phyloP scores from a whole-genome alignment of 1,140 invertebrate genomes.

The Ephestia elutella region DNA sequence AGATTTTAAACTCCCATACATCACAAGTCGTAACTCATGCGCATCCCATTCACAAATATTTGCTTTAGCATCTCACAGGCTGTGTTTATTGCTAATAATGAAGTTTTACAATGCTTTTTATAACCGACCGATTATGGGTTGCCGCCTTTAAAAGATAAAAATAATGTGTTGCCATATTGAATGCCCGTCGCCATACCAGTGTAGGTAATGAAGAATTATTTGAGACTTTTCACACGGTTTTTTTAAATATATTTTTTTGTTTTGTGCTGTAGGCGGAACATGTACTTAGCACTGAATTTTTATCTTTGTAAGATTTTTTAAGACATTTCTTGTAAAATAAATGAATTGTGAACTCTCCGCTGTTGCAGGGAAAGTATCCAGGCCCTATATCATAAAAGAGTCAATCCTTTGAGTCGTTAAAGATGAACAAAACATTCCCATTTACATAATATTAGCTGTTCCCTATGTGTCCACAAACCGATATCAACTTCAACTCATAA shows the following conservation, averaged over 20 bases:
- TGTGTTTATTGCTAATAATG: not conserved
- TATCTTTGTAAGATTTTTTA: too few species aligned
- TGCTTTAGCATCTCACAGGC: not conserved
- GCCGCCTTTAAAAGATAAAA: not conserved
- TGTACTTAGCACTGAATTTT: too few species aligned
- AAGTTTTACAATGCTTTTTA: conserved; percentile 1
- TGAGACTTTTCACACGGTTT: not conserved
- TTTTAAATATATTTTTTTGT: not conserved
- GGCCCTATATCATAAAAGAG: too few species aligned
- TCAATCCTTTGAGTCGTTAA: too few species aligned
- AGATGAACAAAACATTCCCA: too few species aligned
- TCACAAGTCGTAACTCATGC: not conserved
- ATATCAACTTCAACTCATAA: too few species aligned
- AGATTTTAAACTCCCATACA: conserved; percentile 3
- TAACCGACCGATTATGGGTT: not conserved
- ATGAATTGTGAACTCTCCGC: too few species aligned
- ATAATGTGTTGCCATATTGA: not conserved
- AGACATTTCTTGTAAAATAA: too few species aligned
- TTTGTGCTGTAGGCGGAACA: not conserved
- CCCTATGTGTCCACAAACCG: too few species aligned
- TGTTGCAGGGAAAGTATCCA: too few species aligned
- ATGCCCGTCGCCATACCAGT: not conserved
- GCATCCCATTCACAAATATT: not conserved
- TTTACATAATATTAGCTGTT: too few species aligned
- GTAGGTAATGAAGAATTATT: not conserved